These are phyloP conservation scores for Channallabes apus DNA, from an alignment of 2,797 vertebrate genomes.

Conservation along the genomic window DNA sequence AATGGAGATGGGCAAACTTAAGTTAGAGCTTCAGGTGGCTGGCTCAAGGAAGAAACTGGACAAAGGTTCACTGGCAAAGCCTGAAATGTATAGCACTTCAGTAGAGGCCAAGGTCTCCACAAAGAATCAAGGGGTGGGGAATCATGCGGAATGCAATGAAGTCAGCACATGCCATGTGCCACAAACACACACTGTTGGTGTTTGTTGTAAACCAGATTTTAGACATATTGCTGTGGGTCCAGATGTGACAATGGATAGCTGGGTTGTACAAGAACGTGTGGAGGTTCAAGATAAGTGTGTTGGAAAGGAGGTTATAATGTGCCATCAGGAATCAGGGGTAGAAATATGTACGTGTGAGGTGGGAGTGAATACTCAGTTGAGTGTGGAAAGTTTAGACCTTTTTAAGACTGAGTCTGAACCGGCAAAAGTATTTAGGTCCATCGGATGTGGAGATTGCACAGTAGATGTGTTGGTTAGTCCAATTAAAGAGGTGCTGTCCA, in stretches of 20 bases:
- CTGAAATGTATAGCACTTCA: slow-evolving; percentile 75
- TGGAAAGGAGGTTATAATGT: slow-evolving; percentile 66
- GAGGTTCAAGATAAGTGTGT: slow-evolving; percentile 74
- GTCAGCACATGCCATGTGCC: slow-evolving; percentile 66
- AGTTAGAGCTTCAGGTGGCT: slow-evolving; percentile 90
- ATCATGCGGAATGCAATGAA: slow-evolving; percentile 70
- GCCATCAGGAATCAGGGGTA: slow-evolving; percentile 72
- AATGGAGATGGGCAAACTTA: slow-evolving; percentile 95
- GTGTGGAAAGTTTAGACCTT: slow-evolving; percentile 50
- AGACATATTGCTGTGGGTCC: slow-evolving; percentile 74
- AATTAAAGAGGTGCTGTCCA: slow-evolving; percentile 70
- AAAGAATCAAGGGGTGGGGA: slow-evolving; percentile 82
- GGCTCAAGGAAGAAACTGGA: slow-evolving; percentile 87
- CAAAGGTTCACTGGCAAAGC: slow-evolving; percentile 82
- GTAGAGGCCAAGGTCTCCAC: slow-evolving; percentile 81
- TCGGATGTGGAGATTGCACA: slow-evolving; percentile 88
- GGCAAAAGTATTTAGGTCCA: slow-evolving; percentile 70
- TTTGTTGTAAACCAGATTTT: slow-evolving; percentile 74
- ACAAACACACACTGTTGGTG: slow-evolving; percentile 69
- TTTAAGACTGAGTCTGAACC: slow-evolving; percentile 47
- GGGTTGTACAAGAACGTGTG: slow-evolving; percentile 81
- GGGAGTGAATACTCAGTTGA: slow-evolving; percentile 81
- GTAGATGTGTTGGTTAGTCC: slow-evolving; percentile 75
- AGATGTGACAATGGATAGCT: slow-evolving; percentile 80
- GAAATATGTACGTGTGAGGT: slow-evolving; percentile 73